These are phyloP conservation scores for Cryptoblepharus egeriae DNA, from an alignment of 2,797 vertebrate species.

Conservation along the genomic window DNA sequence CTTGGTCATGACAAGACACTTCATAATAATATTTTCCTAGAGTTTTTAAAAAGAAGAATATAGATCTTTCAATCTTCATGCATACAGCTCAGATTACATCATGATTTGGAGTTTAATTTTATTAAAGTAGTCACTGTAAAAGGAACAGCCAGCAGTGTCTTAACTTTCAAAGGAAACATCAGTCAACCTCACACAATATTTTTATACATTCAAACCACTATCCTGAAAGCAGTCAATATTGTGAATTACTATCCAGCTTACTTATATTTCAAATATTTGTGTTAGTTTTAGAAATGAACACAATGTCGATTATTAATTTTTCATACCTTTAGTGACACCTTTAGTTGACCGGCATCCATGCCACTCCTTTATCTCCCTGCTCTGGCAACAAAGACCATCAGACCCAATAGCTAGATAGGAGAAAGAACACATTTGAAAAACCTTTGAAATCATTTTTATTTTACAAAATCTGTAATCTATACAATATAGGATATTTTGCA, in stretches of 20 bases:
- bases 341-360: constrained; percentile 95
- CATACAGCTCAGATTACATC: neutral
- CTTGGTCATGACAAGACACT: constrained; percentile 93
- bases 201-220: neutral
- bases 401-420: constrained; percentile 88
- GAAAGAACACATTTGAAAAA: constrained; percentile 1
- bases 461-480: neutral
- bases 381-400: constrained; percentile 95
- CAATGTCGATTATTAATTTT: neutral
- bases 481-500: neutral
- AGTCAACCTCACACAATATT: neutral
- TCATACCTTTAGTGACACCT: constrained; percentile 90
- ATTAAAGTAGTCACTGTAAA: neutral
- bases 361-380: constrained; percentile 98
- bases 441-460: neutral
- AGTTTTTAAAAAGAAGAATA: neutral
- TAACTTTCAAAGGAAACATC: neutral
- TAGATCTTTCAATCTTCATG: neutral
- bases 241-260: neutral
- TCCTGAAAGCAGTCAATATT: neutral
- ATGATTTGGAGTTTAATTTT: neutral
- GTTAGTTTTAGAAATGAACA: neutral
- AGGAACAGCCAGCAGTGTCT: neutral
- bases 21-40: constrained; percentile 95
- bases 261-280: neutral